Evolutionary conservation across 2,797 vertebrate species (phyloP), one percentile per base, ranked within the genome.

Genomic region (Hippopotamyrus pictus): DNA sequence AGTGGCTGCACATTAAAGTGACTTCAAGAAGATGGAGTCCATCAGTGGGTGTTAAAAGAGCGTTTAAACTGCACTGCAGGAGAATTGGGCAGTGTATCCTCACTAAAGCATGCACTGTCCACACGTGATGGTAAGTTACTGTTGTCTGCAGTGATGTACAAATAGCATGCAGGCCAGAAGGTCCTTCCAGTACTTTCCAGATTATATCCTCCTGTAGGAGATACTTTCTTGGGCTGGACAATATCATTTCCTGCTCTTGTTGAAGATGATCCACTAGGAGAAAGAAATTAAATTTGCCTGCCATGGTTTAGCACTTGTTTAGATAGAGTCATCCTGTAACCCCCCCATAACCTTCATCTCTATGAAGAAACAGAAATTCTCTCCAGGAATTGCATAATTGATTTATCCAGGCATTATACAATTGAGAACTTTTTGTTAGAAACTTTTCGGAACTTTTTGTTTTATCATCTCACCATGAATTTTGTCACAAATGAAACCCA

Each of bases 181-280:
- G 51, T 41, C 50, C 25, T 37, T 33, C n/a, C 53, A 37, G 25
- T 19, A 57, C 22, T 86, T 53, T 57, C 29, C 25, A 59, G 29
- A 57, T 33, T 69, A 88, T 89, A 87, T 89, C 48, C 76, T 88
- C 48, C 69, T 48, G 46, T 25, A 62, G 85, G 69, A 88, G 14
- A 9, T 37, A 17, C 17, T 62, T 54, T 44, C 37, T 50, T 53
- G 19, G 51, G 41, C 6, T 54, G 57, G 41, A 12, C 17, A 76
- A 54, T 89, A 69, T 89, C 54, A 89, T 89, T 89, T 89, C 82
- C 79, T 89, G 82, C 25, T 25, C 12, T 33, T 57, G 41, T 51
- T 44, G 22, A 86, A 62, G 57, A 44, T 22, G 25, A 88, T 41
- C 51, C 25, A 29, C 69, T n/a, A 83, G 14, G 37, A 89, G 25